Evolutionary conservation across 2,797 vertebrate genomes (phyloP).

Genomic region (Mus minutoides): DNA sequence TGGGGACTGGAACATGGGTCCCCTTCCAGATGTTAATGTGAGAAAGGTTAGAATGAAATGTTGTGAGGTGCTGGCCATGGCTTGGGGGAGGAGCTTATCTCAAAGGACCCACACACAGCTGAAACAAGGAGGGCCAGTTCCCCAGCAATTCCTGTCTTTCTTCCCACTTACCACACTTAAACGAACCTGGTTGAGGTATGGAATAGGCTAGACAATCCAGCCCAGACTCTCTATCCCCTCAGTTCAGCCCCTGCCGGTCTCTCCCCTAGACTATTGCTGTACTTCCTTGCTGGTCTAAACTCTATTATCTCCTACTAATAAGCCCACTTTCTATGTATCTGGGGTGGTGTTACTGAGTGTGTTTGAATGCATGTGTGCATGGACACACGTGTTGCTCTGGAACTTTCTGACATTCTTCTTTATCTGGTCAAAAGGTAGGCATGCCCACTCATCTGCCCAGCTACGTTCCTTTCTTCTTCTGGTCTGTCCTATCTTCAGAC

Average conservation of each 20-base stretch:
- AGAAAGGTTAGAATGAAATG: conserved; percentile 37
- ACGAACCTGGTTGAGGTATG: background rate
- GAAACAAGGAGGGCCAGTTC: background rate
- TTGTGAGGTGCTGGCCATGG: background rate
- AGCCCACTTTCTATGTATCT: background rate
- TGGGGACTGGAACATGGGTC: background rate
- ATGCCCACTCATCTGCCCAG: background rate
- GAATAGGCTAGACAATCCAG: background rate
- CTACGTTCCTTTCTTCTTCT: background rate
- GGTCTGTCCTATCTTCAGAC: background rate
- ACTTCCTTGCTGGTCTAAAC: background rate
- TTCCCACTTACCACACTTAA: background rate
- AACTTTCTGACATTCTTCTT: conserved; percentile 35
- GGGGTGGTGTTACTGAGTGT: background rate
- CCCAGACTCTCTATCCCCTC: background rate
- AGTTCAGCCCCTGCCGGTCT: background rate
- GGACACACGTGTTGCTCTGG: background rate
- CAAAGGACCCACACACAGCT: background rate
- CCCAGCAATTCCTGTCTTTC: background rate
- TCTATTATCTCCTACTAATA: conserved; percentile 24
- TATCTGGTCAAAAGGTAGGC: background rate
- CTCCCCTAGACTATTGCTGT: background rate
- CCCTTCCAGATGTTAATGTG: background rate
- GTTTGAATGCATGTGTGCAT: background rate
- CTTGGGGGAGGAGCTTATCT: background rate